Evolutionary conservation across 2,113 vertebrate species (phyloP).

Genomic region (Aramus guarauna): DNA sequence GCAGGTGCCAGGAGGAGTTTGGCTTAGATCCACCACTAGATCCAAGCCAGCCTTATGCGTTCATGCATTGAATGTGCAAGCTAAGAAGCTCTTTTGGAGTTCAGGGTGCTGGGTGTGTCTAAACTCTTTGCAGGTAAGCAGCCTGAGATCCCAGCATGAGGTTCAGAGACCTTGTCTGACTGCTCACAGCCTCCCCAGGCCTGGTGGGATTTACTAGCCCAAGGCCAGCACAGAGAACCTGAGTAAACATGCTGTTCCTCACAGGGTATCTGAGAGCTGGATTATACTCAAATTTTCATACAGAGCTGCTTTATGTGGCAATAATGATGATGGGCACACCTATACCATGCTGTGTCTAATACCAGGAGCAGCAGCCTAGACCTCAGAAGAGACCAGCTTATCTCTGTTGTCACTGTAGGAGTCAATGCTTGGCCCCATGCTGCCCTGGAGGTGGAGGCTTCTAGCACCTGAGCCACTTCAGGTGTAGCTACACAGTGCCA

Average conservation of each 20-base stretch:
- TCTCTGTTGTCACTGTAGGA: neutral
- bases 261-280: neutral
- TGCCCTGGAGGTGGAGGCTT: neutral
- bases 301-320: neutral
- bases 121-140: neutral
- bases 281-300: neutral
- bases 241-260: neutral
- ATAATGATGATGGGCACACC: neutral
- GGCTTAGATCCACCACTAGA: neutral
- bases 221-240: neutral
- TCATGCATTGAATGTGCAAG: neutral
- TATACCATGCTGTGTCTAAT: accelerated
- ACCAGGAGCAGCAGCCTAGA: neutral
- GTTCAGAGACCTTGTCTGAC: neutral
- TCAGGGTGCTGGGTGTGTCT: neutral
- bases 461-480: neutral
- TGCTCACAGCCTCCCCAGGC: neutral
- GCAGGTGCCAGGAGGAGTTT: neutral
- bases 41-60: neutral
- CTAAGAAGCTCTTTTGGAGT: neutral
- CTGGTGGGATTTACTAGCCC: neutral
- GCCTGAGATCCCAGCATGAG: neutral
- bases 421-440: accelerated
- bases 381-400: neutral
- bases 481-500: accelerated